These are phyloP conservation scores for Sebastes hubbsi DNA, from an alignment of 2,797 vertebrate species.

Conservation along the genomic window DNA sequence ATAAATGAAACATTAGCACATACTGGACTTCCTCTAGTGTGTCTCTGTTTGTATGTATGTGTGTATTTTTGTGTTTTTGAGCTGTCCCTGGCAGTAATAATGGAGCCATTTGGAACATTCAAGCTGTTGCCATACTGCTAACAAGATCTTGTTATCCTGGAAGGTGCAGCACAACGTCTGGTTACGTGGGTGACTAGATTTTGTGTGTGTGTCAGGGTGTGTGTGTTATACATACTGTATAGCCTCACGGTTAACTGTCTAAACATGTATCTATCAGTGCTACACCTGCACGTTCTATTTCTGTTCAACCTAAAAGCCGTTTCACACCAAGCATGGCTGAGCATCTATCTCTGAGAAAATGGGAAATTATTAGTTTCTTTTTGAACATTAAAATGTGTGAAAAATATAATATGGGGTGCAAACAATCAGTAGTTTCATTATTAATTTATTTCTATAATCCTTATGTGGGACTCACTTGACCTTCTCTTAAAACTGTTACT, in stretches of 20 bases:
- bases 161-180: conserved; percentile 76
- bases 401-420: neutral
- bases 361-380: neutral
- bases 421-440: neutral
- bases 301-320: neutral
- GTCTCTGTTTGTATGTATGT: neutral
- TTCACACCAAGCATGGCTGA: too few species aligned
- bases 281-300: conserved; percentile 7
- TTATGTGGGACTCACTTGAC: neutral
- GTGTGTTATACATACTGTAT: conserved; percentile 1
- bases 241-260: conserved; percentile 17
- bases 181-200: conserved; percentile 60
- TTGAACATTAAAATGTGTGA: neutral
- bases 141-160: conserved; percentile 78
- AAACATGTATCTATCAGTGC: conserved; percentile 28
- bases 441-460: neutral
- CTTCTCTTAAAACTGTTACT: neutral
- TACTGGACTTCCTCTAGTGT: neutral
- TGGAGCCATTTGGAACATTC: conserved; percentile 69
- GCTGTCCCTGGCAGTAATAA: conserved; percentile 69
- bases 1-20: neutral
- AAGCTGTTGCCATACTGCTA: conserved; percentile 82
- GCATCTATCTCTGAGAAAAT: neutral
- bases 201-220: neutral
- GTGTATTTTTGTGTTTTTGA: neutral